Evolutionary conservation across 2,797 vertebrate species (phyloP).

Genomic region (Scleropages formosus): DNA sequence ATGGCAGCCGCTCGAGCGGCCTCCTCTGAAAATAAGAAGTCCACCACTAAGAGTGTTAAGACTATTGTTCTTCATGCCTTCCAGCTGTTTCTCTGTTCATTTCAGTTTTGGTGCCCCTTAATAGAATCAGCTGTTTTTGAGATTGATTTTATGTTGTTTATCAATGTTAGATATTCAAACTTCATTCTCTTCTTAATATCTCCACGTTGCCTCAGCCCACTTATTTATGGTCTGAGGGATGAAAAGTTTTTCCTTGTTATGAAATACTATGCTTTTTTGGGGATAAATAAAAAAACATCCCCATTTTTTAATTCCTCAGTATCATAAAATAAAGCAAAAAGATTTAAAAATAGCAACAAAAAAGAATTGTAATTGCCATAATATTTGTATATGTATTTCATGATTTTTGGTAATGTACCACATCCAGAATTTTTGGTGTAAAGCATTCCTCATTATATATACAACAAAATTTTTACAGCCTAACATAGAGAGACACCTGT

Average conservation of each 20-base stretch:
- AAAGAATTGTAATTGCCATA: background rate
- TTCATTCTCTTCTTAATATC: slow-evolving; percentile 31
- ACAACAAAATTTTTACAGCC: too few relatives aligned
- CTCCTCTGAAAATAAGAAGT: slow-evolving; percentile 29
- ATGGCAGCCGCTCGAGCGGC: slow-evolving; percentile 33
- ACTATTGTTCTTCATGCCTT: slow-evolving; percentile 37
- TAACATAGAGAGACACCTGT: too few relatives aligned
- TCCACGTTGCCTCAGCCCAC: slow-evolving; percentile 39
- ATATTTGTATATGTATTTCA: background rate
- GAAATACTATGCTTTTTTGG: slow-evolving; percentile 27
- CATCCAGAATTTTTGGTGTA: too few relatives aligned
- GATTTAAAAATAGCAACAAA: background rate
- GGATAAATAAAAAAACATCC: slow-evolving; percentile 3
- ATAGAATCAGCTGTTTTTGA: slow-evolving; percentile 31
- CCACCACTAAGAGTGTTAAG: slow-evolving; percentile 22
- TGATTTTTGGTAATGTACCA: too few relatives aligned
- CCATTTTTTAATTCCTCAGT: background rate
- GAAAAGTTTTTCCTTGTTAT: slow-evolving; percentile 30
- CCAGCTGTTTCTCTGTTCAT: slow-evolving; percentile 36
- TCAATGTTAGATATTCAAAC: slow-evolving; percentile 26
- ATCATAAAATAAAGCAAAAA: background rate
- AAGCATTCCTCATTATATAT: too few relatives aligned
- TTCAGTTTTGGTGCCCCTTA: slow-evolving; percentile 31
- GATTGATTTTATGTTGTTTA: slow-evolving; percentile 22
- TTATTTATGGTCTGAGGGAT: slow-evolving; percentile 37